Conservation (phyloP, 1,140 invertebrate species). For the Ooceraea biroi region DNA sequence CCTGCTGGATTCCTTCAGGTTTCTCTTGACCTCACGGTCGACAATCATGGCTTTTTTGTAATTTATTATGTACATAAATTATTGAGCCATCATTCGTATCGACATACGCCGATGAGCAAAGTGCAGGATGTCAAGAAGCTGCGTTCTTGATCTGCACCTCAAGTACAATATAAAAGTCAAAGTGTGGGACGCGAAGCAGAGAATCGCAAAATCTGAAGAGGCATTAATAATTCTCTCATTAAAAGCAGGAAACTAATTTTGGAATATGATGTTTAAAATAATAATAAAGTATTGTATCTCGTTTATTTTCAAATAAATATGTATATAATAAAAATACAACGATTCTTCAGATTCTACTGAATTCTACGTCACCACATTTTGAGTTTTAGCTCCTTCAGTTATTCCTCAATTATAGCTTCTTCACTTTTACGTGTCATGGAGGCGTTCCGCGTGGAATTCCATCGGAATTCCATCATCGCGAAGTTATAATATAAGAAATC, state of each 20-base stretch:
- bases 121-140: not conserved
- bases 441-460: not conserved
- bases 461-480: too few relatives aligned
- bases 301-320: too few relatives aligned
- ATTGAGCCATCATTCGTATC: not conserved
- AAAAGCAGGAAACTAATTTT: too few relatives aligned
- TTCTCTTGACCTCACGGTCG: constrained; percentile 1
- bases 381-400: too few relatives aligned
- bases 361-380: too few relatives aligned
- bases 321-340: not conserved
- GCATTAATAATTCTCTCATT: too few relatives aligned
- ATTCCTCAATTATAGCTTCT: not conserved
- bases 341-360: not conserved
- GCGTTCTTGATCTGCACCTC: not conserved
- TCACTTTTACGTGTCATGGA: not conserved
- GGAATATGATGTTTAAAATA: too few relatives aligned
- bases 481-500: not conserved
- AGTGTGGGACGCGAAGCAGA: not conserved
- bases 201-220: too few relatives aligned
- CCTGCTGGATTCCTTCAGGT: constrained; percentile 18
- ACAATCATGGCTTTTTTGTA: constrained; percentile 11
- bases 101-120: not conserved
- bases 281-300: too few relatives aligned
- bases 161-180: not conserved
- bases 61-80: constrained; percentile 21